A percentile compares a stretch with the other conserved stretches of the same genome.
These are phyloP conservation scores for Aquatica leii DNA, from an alignment of 2,888 invertebrate species.

Conservation along the genomic window DNA sequence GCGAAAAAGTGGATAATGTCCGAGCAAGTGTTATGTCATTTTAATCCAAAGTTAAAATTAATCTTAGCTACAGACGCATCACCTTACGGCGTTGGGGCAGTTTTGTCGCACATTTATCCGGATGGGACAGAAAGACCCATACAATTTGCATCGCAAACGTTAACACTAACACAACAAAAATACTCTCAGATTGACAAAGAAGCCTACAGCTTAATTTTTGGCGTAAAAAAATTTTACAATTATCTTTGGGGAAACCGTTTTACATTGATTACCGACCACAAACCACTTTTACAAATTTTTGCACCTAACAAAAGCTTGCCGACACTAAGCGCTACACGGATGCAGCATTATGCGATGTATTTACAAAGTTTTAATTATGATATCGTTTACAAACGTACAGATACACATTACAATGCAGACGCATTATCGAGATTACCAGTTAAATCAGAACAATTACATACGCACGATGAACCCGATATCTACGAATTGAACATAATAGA, in stretches of 20 bases:
- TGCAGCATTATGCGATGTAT: constrained; percentile 7
- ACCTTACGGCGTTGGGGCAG: constrained; percentile 29
- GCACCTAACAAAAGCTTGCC: background rate
- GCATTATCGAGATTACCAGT: no score
- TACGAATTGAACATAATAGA: background rate
- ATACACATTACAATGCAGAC: constrained; percentile 5
- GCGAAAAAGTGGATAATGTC: background rate
- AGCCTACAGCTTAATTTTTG: constrained; percentile 31
- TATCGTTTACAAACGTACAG: background rate
- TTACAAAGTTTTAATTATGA: constrained; percentile 8
- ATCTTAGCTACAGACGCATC: constrained; percentile 37
- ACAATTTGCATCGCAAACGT: background rate
- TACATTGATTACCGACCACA: constrained; percentile 13
- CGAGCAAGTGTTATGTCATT: background rate
- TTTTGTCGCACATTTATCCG: constrained; percentile 29
- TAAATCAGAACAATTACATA: no score
- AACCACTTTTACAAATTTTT: constrained; percentile 10
- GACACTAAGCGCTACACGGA: background rate
- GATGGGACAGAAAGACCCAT: constrained; percentile 1
- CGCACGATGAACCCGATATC: background rate
- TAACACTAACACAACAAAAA: constrained; percentile 1
- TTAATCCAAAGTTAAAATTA: background rate
- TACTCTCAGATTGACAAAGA: constrained; percentile 5
- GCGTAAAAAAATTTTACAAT: constrained; percentile 35
- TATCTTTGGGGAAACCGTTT: constrained; percentile 34